Evolutionary conservation across 2,797 vertebrate species (phyloP).

Genomic region (Helostoma temminkii): DNA sequence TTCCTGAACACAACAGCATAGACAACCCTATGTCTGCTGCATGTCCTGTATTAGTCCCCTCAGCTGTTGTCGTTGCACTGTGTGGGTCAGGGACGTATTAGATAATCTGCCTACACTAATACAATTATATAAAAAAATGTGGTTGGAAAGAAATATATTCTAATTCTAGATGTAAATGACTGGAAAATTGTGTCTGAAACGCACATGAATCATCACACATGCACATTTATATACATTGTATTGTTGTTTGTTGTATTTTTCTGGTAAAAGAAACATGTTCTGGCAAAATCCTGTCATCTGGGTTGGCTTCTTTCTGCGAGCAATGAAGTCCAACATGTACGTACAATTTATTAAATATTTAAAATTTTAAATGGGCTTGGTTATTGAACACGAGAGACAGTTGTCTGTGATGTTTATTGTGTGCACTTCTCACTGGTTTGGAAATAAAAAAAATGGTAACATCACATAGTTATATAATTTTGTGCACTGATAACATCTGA

Average conservation of each 20-base stretch:
- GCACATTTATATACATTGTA: neutral
- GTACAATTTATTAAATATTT: neutral
- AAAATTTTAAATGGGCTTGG: neutral
- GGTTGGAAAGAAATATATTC: neutral
- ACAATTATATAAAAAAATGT: neutral
- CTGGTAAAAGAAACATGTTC: neutral
- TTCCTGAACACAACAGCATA: slow-evolving; percentile 66
- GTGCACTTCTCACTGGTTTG: neutral
- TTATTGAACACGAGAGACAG: neutral
- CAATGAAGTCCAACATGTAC: neutral
- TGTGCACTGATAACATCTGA: neutral
- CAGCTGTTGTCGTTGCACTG: slow-evolving; percentile 4
- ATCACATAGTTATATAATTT: no score
- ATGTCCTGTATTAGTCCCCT: slow-evolving; percentile 44
- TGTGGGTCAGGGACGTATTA: neutral
- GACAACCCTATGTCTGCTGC: slow-evolving; percentile 67
- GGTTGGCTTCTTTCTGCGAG: neutral
- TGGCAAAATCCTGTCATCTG: neutral
- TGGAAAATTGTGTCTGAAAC: neutral
- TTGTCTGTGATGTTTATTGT: neutral
- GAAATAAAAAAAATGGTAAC: neutral
- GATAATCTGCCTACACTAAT: neutral
- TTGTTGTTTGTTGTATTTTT: no score
- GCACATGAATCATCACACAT: neutral
- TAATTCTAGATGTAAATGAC: neutral